Percentiles rank a stretch among this genome's conserved stretches.
Evolutionary conservation across 23 tunicate genomes (phyloP).

Genomic region (Styela plicata): DNA sequence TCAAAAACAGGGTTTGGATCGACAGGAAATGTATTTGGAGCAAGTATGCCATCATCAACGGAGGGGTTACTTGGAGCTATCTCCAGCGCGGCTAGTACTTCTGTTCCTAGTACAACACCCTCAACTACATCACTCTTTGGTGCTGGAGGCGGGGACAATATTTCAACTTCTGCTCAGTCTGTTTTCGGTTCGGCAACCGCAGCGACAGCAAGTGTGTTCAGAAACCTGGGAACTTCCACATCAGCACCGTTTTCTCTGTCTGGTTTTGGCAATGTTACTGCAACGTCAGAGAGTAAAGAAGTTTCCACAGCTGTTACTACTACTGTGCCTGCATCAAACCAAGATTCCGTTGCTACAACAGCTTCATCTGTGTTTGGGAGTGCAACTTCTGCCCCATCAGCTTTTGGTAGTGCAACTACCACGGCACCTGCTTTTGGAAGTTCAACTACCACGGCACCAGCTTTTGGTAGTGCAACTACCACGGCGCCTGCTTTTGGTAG

Average conservation of each 20-base stretch:
- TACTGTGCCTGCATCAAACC: background rate
- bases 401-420: no score
- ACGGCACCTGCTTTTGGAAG: background rate
- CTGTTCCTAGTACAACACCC: background rate
- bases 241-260: background rate
- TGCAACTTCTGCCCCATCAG: background rate
- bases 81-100: background rate
- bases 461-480: background rate
- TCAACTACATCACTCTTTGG: background rate
- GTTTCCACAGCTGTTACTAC: background rate
- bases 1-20: background rate
- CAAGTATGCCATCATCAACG: background rate
- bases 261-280: background rate
- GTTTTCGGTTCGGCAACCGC: background rate
- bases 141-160: background rate
- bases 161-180: background rate
- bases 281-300: background rate
- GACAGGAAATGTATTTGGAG: background rate
- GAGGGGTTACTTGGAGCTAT: no score
- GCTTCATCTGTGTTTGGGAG: background rate
- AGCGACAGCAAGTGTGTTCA: background rate
- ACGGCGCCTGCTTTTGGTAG: background rate
- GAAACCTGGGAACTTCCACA: background rate
- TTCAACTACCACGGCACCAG: background rate
- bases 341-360: background rate